Evolutionary conservation across 2,113 vertebrate genomes (phyloP), one percentile per base, ranked within the genome.

Genomic region (Microcebus murinus): DNA sequence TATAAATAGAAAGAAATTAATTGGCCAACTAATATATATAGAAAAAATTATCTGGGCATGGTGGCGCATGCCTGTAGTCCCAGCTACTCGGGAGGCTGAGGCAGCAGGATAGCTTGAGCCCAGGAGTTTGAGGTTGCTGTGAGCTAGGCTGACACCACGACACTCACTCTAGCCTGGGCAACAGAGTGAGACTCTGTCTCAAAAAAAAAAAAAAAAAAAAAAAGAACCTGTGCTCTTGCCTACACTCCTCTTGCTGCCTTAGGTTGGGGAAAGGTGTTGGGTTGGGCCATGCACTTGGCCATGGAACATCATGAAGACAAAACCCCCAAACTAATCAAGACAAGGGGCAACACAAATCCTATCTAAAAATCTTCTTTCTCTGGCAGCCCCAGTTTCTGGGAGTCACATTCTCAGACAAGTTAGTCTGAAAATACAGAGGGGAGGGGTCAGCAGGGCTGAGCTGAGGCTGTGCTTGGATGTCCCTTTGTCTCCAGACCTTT

Each of bases 241-340:
- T 77, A 9, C 13, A 14, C 2, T 3, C 3, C 39, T 15, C 29
- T 0, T 55, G 67, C 34, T 27, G 34, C n/a, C 61, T 63, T 1
- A 11, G 10, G 7, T 29, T 21, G 25, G 57, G 13, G 31, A 5
- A 80, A 39, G 92, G 29, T 48, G 17, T 21, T 34, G 13, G 70
- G 0, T 23, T 14, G n/a, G 27, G 25, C 4, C 23, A 4, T 0
- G 73, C 3, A 6, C 23, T 67, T 48, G 27, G 10, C 31, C 20
- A 12, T 0, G 12, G 63, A 34, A 55, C 42, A 76, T 7, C 50
- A 57, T 4, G 5, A 34, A 85, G 50, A 52, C n/a, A 20, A 20
- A 73, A 70, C 15, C 10, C 76, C 67, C 63, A 65, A 74, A n/a
- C 25, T 45, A 84, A 73, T 45, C 8, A n/a, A 76, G 90, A 76